phyloP scores from a whole-genome alignment of 2,113 vertebrate genomes.

The Poecile atricapillus region DNA sequence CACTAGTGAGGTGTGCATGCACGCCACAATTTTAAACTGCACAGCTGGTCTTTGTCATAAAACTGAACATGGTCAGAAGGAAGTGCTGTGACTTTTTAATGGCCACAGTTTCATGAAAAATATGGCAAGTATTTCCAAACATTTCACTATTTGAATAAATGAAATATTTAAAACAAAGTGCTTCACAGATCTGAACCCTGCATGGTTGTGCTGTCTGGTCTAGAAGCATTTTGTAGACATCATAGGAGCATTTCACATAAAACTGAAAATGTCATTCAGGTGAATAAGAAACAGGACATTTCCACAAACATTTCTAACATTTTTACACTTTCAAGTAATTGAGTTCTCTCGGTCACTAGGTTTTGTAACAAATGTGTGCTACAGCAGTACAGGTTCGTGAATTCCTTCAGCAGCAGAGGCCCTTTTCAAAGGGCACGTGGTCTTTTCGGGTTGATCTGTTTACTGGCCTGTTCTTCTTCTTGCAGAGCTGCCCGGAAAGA shows the following conservation, averaged over 20 bases:
- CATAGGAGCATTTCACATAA: slow-evolving; percentile 74
- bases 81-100: slow-evolving; percentile 66
- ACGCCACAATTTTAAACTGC: slow-evolving; percentile 71
- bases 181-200: slow-evolving; percentile 73
- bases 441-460: slow-evolving; percentile 97
- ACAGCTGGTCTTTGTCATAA: slow-evolving; percentile 66
- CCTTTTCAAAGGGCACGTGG: slow-evolving; percentile 86
- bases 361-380: slow-evolving; percentile 66
- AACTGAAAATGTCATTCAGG: slow-evolving; percentile 75
- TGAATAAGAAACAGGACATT: slow-evolving; percentile 73
- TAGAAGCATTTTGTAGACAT: slow-evolving; percentile 80
- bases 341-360: slow-evolving; percentile 66
- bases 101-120: slow-evolving; percentile 72
- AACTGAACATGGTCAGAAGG: slow-evolving; percentile 58
- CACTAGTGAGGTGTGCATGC: slow-evolving; percentile 80
- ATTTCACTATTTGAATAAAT: slow-evolving; percentile 65
- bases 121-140: slow-evolving; percentile 73
- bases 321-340: slow-evolving; percentile 74
- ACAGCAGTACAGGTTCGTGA: slow-evolving; percentile 63
- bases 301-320: slow-evolving; percentile 75
- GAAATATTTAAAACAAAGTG: slow-evolving; percentile 71
- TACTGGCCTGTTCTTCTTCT: slow-evolving; percentile 97
- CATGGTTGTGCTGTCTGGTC: slow-evolving; percentile 67
- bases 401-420: slow-evolving; percentile 66
- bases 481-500: slow-evolving; percentile 92